Evolutionary conservation across 2,113 vertebrate species (phyloP), one percentile per base, ranked within the genome.

Genomic region (Vimba vimba): DNA sequence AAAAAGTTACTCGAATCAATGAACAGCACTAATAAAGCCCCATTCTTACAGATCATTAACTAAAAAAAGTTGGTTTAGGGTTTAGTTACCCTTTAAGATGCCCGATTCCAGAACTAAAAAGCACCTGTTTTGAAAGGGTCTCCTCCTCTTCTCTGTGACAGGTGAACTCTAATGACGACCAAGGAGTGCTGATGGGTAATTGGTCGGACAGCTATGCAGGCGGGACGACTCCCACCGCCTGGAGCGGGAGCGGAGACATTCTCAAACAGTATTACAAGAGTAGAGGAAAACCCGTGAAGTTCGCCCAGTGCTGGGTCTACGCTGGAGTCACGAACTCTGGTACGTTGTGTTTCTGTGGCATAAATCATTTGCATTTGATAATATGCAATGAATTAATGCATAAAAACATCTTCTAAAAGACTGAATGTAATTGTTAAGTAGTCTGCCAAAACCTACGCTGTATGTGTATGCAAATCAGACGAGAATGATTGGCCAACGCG

Each of bases 271-370:
- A 96, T 91, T 95, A 96, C 84, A 87, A 91, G 2, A 83, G 91
- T 0, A 10, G 80, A 7, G 96, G 96, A 1, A 92, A 66, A 0
- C 95, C 97, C 0, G 97, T 98, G 55, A 93, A 91, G 33, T 98
- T 95, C 1, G 97, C 96, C 43, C 97, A 98, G 89, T 98, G 97
- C 86, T 98, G 97, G 97, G 97, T 98, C 86, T 98, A 97, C 86
- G 96, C 97, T 3, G 97, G 95, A 12, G 94, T 98, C 90, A 96
- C 96, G 17, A 96, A 96, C 73, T 94, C 97, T 86, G 96, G 88
- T 85, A 74, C 25, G 57, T 3, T 23, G 55, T 57, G 55, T 23
- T 23, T 57, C 3, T 23, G 55, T 57, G 6, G 19, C 55, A 21
- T 23, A 21, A 57, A 7, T 21, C 19, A 7, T 8, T 1, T 8